Evolutionary conservation across 64 coral and sea anemone genomes (phyloP).

Genomic region (Montipora efflorescens): DNA sequence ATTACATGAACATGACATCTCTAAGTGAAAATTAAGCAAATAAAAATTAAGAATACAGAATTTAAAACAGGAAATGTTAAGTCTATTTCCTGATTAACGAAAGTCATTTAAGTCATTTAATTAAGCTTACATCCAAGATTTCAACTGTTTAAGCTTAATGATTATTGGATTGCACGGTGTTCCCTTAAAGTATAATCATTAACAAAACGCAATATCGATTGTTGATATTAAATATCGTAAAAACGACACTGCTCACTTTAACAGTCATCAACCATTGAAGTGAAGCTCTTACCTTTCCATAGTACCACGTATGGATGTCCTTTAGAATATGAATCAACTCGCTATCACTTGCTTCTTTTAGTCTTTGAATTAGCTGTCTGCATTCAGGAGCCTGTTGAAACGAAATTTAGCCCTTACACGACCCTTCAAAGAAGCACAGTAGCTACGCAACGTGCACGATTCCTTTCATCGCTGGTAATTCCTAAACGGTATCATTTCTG

Average conservation of each 20-base stretch:
- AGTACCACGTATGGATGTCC: constrained; percentile 95
- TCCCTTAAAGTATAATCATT: neutral
- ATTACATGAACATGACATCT: too few species aligned
- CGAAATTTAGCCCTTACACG: constrained; percentile 11
- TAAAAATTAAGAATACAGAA: too few species aligned
- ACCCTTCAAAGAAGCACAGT: neutral
- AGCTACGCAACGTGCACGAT: neutral
- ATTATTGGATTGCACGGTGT: too few species aligned
- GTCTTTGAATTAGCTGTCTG: constrained; percentile 83
- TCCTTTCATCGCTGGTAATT: neutral
- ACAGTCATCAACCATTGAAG: neutral
- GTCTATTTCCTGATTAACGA: too few species aligned
- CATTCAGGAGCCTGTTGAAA: constrained; percentile 85
- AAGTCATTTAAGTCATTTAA: too few species aligned
- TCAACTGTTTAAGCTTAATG: too few species aligned
- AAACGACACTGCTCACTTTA: neutral
- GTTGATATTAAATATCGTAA: neutral
- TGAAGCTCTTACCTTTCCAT: constrained; percentile 82
- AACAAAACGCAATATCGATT: neutral
- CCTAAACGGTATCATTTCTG: neutral
- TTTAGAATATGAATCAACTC: constrained; percentile 85
- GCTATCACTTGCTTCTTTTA: constrained; percentile 86
- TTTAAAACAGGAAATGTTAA: too few species aligned
- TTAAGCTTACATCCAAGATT: too few species aligned
- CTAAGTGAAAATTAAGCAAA: too few species aligned